Evolutionary conservation across 2,888 invertebrate species (phyloP).

Genomic region (Heteromyza rotundicornis): DNA sequence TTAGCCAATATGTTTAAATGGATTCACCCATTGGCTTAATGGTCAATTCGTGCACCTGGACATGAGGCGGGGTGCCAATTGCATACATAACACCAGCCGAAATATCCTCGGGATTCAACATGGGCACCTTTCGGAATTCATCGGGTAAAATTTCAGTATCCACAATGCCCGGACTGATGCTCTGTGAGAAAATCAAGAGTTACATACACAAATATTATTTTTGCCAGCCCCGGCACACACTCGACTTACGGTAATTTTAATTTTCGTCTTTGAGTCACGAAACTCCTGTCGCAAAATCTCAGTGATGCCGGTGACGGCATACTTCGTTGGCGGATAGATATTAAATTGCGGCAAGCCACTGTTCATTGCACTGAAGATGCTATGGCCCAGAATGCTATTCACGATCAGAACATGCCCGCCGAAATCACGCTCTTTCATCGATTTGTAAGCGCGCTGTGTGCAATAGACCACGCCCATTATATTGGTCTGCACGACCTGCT

Average conservation of each 20-base stretch:
- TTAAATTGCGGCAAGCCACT: slow-evolving; percentile 45
- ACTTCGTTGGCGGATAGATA: slow-evolving; percentile 54
- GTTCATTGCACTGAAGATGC: slow-evolving; percentile 45
- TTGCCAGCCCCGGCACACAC: neutral
- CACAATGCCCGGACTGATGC: slow-evolving; percentile 64
- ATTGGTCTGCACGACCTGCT: slow-evolving; percentile 63
- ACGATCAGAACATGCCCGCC: slow-evolving; percentile 63
- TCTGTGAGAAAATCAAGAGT: slow-evolving; percentile 35
- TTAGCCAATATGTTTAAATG: no score
- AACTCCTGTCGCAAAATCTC: slow-evolving; percentile 58
- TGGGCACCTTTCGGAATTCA: slow-evolving; percentile 34
- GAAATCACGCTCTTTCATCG: slow-evolving; percentile 59
- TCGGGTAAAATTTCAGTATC: slow-evolving; percentile 59
- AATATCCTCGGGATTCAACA: slow-evolving; percentile 47
- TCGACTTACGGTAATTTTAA: slow-evolving; percentile 53
- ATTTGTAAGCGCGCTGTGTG: slow-evolving; percentile 61
- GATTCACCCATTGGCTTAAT: slow-evolving; percentile 51
- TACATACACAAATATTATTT: neutral
- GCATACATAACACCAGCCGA: slow-evolving; percentile 44
- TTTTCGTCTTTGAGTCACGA: slow-evolving; percentile 40
- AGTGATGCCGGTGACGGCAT: slow-evolving; percentile 53
- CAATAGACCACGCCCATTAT: slow-evolving; percentile 62
- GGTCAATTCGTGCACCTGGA: slow-evolving; percentile 49
- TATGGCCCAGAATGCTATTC: slow-evolving; percentile 59
- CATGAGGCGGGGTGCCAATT: slow-evolving; percentile 48